phyloP scores from a whole-genome alignment of 2,797 vertebrate genomes.

The Epinephelus malabaricus region DNA sequence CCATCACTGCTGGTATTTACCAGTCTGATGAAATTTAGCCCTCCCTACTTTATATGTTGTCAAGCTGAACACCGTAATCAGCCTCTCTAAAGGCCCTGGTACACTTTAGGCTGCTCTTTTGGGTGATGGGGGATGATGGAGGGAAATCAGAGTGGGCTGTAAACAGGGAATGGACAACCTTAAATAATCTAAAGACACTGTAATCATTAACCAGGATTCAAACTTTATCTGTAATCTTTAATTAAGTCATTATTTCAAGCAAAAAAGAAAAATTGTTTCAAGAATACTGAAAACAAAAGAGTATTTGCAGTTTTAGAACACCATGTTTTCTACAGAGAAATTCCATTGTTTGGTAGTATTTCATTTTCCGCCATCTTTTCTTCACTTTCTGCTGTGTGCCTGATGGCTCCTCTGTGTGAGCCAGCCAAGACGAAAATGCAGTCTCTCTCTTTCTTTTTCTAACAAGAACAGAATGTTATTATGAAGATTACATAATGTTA shows the following conservation, averaged over 20 bases:
- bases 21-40: constrained; percentile 10
- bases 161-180: not conserved
- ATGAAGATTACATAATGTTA: constrained; percentile 41
- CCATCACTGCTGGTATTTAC: constrained; percentile 11
- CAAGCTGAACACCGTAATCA: not conserved
- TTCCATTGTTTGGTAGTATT: not conserved
- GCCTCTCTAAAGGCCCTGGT: not conserved
- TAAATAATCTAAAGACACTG: not conserved
- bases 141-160: not conserved
- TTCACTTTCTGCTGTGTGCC: constrained; percentile 16
- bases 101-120: constrained; percentile 4
- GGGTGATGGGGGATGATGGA: not conserved
- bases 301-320: constrained; percentile 10
- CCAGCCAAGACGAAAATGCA: constrained; percentile 24
- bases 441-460: not conserved
- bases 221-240: not conserved
- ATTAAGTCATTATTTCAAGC: not conserved
- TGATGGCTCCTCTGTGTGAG: constrained; percentile 27
- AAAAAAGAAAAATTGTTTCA: not conserved
- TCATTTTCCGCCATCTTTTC: not conserved
- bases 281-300: constrained; percentile 4
- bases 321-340: constrained; percentile 3
- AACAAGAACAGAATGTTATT: constrained; percentile 46
- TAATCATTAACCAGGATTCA: not conserved
- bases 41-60: not conserved